Evolutionary conservation across 2,797 vertebrate genomes (phyloP).

Genomic region (Hoplostethus atlanticus): DNA sequence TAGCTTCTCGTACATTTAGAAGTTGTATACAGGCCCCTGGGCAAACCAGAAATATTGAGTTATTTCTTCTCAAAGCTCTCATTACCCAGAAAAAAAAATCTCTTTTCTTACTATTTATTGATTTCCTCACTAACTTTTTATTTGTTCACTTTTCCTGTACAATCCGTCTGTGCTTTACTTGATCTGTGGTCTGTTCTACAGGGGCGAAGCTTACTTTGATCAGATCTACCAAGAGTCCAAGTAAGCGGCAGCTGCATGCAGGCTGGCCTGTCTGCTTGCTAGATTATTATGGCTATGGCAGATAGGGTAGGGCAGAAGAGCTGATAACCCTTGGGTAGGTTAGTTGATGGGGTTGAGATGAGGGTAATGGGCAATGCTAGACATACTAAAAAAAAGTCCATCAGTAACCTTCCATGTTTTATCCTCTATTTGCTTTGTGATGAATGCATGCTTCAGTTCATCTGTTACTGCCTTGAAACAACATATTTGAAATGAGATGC

Average conservation of each 20-base stretch:
- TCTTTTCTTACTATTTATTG: neutral
- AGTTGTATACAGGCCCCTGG: neutral
- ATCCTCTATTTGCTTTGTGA: conserved; percentile 31
- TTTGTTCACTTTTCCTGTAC: conserved; percentile 11
- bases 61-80: neutral
- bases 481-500: conserved; percentile 24
- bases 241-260: conserved; percentile 81
- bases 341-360: conserved; percentile 13
- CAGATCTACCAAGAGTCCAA: conserved; percentile 80
- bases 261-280: conserved; percentile 40
- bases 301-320: conserved; percentile 21
- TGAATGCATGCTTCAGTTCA: conserved; percentile 45
- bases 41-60: neutral
- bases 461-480: conserved; percentile 8
- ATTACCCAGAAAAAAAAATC: neutral
- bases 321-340: conserved; percentile 24
- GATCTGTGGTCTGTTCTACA: conserved; percentile 69
- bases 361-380: neutral
- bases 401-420: conserved; percentile 36
- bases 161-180: conserved; percentile 24
- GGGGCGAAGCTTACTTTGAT: conserved; percentile 82
- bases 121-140: neutral
- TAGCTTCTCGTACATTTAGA: neutral
- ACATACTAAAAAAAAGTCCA: conserved; percentile 12
- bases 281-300: conserved; percentile 18